Percentiles rank a stretch among this genome's conserved stretches.
Conservation (phyloP, 2,797 vertebrate genomes). For the Tapera naevia region DNA sequence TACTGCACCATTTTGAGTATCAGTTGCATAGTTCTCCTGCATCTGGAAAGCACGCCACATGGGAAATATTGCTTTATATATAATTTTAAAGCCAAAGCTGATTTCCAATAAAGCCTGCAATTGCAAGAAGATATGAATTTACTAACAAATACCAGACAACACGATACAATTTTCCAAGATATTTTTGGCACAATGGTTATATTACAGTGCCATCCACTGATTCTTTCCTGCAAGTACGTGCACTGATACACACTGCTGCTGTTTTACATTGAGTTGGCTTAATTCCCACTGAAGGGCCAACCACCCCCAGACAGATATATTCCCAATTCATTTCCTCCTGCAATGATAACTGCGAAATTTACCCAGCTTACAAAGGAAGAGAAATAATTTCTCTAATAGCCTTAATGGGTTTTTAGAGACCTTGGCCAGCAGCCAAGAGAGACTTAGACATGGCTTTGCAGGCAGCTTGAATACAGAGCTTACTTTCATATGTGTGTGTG, state of each 20-base stretch:
- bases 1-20: background rate
- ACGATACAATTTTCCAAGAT: background rate
- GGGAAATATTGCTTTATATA: conserved; percentile 70
- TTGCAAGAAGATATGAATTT: conserved; percentile 55
- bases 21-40: background rate
- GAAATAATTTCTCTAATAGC: conserved; percentile 89
- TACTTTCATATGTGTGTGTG: conserved; percentile 31
- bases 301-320: conserved; percentile 79
- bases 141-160: conserved; percentile 27
- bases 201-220: conserved; percentile 92
- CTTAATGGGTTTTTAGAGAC: conserved; percentile 88
- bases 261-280: conserved; percentile 52
- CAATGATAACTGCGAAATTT: conserved; percentile 89
- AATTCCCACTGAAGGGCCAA: conserved; percentile 81
- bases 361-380: conserved; percentile 81
- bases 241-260: background rate
- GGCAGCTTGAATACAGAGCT: conserved; percentile 66
- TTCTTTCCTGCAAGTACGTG: conserved; percentile 25
- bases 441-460: conserved; percentile 74
- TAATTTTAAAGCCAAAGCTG: conserved; percentile 72
- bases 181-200: conserved; percentile 75
- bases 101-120: conserved; percentile 67
- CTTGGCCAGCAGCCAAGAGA: conserved; percentile 83
- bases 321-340: conserved; percentile 78
- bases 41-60: conserved; percentile 17